Base-by-base conservation (phyloP, 2,113 vertebrate genomes). In the Sinocyclocheilus grahami region DNA sequence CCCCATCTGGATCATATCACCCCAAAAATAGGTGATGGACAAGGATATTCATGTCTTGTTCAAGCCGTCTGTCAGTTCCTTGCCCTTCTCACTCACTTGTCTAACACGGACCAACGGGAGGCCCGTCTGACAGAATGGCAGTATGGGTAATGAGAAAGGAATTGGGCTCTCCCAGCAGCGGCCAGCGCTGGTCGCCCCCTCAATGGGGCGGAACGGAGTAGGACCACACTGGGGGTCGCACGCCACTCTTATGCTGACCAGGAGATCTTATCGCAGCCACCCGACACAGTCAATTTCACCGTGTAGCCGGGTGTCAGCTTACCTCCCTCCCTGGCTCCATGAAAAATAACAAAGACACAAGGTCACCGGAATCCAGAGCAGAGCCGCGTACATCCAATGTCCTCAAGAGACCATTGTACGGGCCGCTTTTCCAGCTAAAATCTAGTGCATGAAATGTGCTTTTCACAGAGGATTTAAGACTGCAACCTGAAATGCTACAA, bases 211-310 rank as follows among this genome's bases (percentile, higher is more conserved):
- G 79, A 89, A 86, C 84, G 33, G 76, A 77, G 80, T 84, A 84
- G 20, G 77, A 83, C 60, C 83, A 62, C 81, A 76, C 84, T 22
- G 79, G 82, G 76, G 24, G 75, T 83, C 55, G 9, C 71, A 77
- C 53, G 4, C 22, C 67, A 42, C 63, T 62, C n/a, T 87, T 83
- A n/a, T 87, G 86, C 88, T 89, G 85, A 87, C 74, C 85, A 27
- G 37, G 75, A 86, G 80, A 82, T 89, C 86, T 84, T 83, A 75
- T 80, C 84, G 10, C 67, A 14, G 58, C 74, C 79, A 76, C 76
- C 83, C 79, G 88, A 87, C 88, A 90, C 83, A 85, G 74, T 81
- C 88, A 12, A 83, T 88, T 88, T 88, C 86, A 85, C 75, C 72
- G 12, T 82, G 86, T 83, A 74, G 87, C 69, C 6, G 76, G 80